Conservation (phyloP, 2,888 invertebrate species). For the Hetaerina titia region DNA sequence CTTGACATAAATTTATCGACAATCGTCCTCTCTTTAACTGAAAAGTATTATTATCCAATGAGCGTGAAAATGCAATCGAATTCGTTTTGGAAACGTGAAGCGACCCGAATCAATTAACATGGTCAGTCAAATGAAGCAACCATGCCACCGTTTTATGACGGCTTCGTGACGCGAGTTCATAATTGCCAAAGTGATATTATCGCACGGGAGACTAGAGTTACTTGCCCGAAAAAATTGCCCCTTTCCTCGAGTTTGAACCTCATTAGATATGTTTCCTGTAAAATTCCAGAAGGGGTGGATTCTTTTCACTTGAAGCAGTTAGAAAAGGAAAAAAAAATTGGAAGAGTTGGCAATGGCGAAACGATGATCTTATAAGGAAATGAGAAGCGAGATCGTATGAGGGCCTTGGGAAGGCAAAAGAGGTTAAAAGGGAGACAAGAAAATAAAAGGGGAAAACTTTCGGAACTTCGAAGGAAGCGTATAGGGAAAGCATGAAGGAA, state of each 20-base stretch:
- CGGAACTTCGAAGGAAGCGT: background rate
- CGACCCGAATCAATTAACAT: background rate
- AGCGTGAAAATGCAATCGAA: background rate
- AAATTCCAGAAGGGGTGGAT: background rate
- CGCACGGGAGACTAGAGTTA: background rate
- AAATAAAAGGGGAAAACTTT: background rate
- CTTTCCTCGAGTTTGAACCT: slow-evolving; percentile 43
- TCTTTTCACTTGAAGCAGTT: background rate
- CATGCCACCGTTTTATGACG: background rate
- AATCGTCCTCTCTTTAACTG: background rate
- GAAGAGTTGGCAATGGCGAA: background rate
- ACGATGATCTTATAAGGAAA: slow-evolving; percentile 46
- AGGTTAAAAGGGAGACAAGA: background rate
- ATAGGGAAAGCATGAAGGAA: background rate
- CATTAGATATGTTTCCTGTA: slow-evolving; percentile 40
- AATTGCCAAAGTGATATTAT: background rate
- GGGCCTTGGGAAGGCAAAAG: background rate
- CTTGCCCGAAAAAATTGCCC: slow-evolving; percentile 55
- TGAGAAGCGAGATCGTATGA: slow-evolving; percentile 5
- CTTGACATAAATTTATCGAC: background rate
- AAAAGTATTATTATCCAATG: background rate
- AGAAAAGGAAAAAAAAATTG: background rate
- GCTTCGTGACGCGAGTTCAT: background rate
- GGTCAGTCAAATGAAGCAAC: slow-evolving; percentile 41
- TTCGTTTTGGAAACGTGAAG: background rate